Conservation (phyloP, 2,797 vertebrate genomes). For the Taeniopygia guttata region DNA sequence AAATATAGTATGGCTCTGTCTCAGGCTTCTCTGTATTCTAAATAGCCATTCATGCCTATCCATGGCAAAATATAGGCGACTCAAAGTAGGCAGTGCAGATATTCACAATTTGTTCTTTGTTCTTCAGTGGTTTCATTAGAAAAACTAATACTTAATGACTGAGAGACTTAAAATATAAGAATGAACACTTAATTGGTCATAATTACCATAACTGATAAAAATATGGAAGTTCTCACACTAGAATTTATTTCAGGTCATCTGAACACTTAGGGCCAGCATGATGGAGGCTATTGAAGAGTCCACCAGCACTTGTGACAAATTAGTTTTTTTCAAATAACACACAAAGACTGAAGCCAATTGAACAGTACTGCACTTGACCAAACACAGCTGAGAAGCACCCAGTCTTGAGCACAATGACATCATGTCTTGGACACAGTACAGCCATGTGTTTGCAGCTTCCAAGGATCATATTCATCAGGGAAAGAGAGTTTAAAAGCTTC, state of each 20-base stretch:
- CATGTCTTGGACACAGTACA: background rate
- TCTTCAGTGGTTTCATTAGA: conserved; percentile 10
- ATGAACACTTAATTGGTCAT: background rate
- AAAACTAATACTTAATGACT: background rate
- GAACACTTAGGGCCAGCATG: background rate
- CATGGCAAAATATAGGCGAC: background rate
- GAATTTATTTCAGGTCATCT: conserved; percentile 1
- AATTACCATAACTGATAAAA: background rate
- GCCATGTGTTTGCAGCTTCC: background rate
- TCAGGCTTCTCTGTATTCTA: background rate
- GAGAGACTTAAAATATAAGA: background rate
- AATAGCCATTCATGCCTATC: background rate
- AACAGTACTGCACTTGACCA: background rate
- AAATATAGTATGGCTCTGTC: background rate
- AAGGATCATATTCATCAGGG: background rate
- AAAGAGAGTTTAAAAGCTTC: background rate
- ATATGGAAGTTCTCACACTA: background rate
- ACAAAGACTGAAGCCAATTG: background rate
- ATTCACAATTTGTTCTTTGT: background rate
- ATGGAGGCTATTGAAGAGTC: background rate
- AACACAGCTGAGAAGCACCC: background rate
- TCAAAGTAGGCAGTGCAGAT: background rate
- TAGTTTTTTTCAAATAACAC: background rate
- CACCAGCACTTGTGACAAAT: background rate
- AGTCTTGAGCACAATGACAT: background rate